phyloP scores from a whole-genome alignment of 2,113 vertebrate species.

The Apus apus region DNA sequence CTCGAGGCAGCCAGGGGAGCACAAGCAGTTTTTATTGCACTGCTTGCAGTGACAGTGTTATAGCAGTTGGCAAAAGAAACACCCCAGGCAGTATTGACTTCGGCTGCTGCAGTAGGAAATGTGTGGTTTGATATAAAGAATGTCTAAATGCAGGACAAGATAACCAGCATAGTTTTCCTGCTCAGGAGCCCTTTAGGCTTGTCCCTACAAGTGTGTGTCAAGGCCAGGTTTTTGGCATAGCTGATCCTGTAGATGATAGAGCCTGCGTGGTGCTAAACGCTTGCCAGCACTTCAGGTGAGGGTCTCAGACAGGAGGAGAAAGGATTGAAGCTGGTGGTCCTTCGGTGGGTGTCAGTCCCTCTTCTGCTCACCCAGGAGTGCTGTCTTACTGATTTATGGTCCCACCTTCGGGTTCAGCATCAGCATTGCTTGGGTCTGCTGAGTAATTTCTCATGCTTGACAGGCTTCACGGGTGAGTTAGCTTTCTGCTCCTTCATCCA shows the following conservation, averaged over 20 bases:
- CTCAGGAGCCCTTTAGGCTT: not conserved
- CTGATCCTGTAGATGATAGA: fast-evolving
- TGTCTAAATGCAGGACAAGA: not conserved
- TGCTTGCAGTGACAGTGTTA: not conserved
- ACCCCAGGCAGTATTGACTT: not conserved
- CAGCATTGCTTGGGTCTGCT: not conserved
- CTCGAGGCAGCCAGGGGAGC: not conserved
- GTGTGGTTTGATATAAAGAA: not conserved
- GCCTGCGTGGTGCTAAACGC: not conserved
- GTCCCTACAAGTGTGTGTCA: fast-evolving
- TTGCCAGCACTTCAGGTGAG: not conserved
- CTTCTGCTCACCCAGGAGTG: not conserved
- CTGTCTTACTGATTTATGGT: not conserved
- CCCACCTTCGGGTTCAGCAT: not conserved
- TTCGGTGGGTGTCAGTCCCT: not conserved
- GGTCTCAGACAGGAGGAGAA: not conserved
- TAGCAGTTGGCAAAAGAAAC: not conserved
- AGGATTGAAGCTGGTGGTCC: not conserved
- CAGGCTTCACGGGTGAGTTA: conserved; percentile 27
- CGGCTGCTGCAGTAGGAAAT: not conserved
- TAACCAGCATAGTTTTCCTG: not conserved
- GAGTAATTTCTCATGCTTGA: conserved; percentile 41
- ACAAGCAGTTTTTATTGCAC: not conserved
- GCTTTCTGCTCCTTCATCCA: conserved; percentile 8
- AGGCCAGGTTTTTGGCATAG: not conserved